Base-by-base conservation (phyloP, 1,140 invertebrate species). In the Aleiodes sp. region DNA sequence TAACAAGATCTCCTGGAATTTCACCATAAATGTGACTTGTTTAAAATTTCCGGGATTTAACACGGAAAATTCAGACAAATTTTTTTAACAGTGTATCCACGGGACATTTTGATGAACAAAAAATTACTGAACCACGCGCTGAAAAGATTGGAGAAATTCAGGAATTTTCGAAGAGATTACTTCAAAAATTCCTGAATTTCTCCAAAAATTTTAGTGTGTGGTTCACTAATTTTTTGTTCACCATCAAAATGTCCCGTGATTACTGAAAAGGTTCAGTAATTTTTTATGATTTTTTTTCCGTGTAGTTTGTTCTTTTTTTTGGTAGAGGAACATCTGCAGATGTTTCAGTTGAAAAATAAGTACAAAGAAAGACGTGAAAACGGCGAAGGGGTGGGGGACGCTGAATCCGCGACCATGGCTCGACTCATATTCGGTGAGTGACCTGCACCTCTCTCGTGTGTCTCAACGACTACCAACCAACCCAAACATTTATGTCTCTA, bases 351-450 rank as follows among this genome's bases (percentile, higher is more conserved):
- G n/a, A 43, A 43, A 43, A 43, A 43, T 43, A 43, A 43, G 39
- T 43, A 43, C 37, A 12, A n/a, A 39, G 29, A 9, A 37, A n/a
- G 16, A 16, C 28, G 33, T 57, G 74, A 66, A 69, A 73, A 71
- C 64, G 41, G 37, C 39, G 67, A 65, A 70, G 64, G 64, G 33
- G 28, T 39, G 70, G 64, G 70, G 69, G 68, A 16, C 4, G 31
- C 46, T 41, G 26, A 28, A 41, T 66, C 37, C 60, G 56, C 68
- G 73, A 75, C 70, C 72, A 62, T 73, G 68, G 72, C 75, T 76
- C 78, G 14, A 73, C 76, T 82, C 77, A 81, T 85, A 85, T 85
- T 84, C 83, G 84, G 82, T 84, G 82, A 84, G 78, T 83, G 83
- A 85, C 84, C 82, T 78, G 80, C 75, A 76, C 78, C 76, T 70